Evolutionary conservation across 2,797 vertebrate genomes (phyloP), one percentile per base, ranked within the genome.

Genomic region (Coracias cyanogaster): DNA sequence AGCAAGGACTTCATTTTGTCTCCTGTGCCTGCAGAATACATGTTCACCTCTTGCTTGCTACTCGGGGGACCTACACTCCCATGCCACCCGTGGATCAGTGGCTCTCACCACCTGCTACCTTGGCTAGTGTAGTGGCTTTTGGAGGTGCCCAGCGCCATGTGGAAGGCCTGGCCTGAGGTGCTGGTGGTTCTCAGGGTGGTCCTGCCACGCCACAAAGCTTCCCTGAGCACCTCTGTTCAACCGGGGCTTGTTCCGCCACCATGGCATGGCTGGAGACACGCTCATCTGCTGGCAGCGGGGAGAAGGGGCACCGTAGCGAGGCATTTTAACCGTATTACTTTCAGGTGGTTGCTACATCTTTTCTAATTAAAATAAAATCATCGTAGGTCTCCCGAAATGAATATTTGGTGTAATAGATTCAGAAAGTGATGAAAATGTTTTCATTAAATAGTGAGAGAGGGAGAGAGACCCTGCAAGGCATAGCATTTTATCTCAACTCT

Each of bases 371-470:
- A 98, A 96, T 96, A 84, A 97, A 97, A 98, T 97, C 89, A 96
- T 98, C 94, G 91, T 90, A 96, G 95, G 96, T 96, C 73, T 97
- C 94, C 93, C 94, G 97, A 97, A 97, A 97, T 96, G 97, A 98
- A 97, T 96, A 97, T 94, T 97, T 96, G 88, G 92, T 89, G 90
- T 97, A 97, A 98, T 97, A 97, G 97, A 98, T 97, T 97, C 95
- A 91, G 96, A 97, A 97, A 96, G 96, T 98, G 98, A 98, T 98
- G 97, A 98, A 97, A 97, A 97, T 98, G 96, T 98, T 98, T 98
- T 98, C 97, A 98, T 98, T 98, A 98, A 98, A 95, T 85, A 96
- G 94, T 66, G 93, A 94, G 76, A 92, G 94, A 93, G 88, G 77
- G 90, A 96, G 89, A 97, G 96, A 96, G 97, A 97, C 95, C 97